Conservation (phyloP, 1,140 invertebrate species). For the Phortica variegata region DNA sequence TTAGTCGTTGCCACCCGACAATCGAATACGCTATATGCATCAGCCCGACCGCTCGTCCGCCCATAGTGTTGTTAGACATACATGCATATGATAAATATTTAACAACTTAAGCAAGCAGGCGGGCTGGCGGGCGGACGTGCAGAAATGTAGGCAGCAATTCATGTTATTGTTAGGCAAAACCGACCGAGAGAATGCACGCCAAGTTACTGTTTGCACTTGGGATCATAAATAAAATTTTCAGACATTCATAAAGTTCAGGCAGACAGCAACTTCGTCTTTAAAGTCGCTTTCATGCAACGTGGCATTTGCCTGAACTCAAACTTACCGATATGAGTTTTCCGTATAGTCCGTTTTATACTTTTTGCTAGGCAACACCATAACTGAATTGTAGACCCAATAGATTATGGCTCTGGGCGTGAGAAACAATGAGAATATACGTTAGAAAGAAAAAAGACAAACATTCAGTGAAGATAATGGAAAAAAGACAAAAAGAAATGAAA, state of each 20-base stretch:
- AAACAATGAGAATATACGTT: too few species aligned
- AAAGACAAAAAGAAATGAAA: slow-evolving; percentile 1
- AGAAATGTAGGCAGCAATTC: not conserved
- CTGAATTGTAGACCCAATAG: slow-evolving; percentile 86
- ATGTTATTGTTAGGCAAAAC: not conserved
- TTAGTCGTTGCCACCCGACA: not conserved
- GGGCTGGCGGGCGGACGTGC: not conserved
- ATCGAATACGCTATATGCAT: slow-evolving; percentile 2
- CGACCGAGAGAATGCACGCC: not conserved
- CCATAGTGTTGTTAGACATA: too few species aligned
- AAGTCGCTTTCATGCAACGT: not conserved
- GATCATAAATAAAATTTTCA: not conserved
- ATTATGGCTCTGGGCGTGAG: slow-evolving; percentile 84
- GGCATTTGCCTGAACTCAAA: slow-evolving; percentile 1
- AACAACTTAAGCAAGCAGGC: slow-evolving; percentile 12
- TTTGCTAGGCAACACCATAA: slow-evolving; percentile 80
- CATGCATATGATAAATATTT: slow-evolving; percentile 44
- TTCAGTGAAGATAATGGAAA: slow-evolving; percentile 1
- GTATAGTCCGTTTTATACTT: slow-evolving; percentile 76
- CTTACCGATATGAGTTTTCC: slow-evolving; percentile 76
- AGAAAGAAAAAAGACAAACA: slow-evolving; percentile 6
- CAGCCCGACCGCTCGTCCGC: slow-evolving; percentile 10
- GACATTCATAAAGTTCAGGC: too few species aligned
- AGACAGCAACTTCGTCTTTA: not conserved
- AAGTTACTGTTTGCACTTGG: not conserved